Conservation (phyloP, 1,140 invertebrate species). For the Globodera rostochiensis region DNA sequence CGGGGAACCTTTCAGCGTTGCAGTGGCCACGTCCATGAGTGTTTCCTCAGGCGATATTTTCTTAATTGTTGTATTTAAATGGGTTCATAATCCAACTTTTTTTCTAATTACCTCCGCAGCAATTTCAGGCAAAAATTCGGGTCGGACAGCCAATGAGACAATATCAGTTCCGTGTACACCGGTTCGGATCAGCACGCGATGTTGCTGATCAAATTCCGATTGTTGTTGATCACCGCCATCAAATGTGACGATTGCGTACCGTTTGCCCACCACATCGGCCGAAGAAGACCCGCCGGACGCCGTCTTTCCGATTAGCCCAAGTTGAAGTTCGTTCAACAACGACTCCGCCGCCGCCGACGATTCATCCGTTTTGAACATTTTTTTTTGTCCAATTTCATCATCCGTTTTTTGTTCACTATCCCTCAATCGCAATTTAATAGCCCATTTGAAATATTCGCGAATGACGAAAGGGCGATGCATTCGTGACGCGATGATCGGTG, state of each 20-base stretch:
- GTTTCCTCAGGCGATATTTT: slow-evolving; percentile 5
- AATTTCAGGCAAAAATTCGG: slow-evolving; percentile 22
- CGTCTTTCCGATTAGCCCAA: slow-evolving; percentile 1
- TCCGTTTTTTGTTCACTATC: background rate
- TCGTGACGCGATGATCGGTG: slow-evolving; percentile 13
- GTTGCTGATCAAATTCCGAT: background rate
- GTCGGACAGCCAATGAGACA: background rate
- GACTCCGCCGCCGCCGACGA: background rate
- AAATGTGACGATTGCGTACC: slow-evolving; percentile 19
- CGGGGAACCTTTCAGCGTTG: slow-evolving; percentile 3
- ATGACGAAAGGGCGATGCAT: slow-evolving; percentile 1
- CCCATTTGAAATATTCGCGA: slow-evolving; percentile 22
- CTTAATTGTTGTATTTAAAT: background rate
- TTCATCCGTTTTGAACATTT: background rate
- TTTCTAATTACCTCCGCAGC: slow-evolving; percentile 18
- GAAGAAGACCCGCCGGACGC: too few relatives aligned
- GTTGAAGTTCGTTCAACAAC: slow-evolving; percentile 18
- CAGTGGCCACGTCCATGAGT: slow-evolving; percentile 12
- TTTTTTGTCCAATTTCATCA: background rate
- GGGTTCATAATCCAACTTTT: too few relatives aligned
- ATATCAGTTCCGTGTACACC: background rate
- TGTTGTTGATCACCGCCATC: slow-evolving; percentile 3
- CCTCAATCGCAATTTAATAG: slow-evolving; percentile 2
- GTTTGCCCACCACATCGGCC: background rate
- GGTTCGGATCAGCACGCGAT: slow-evolving; percentile 12